phyloP scores from a whole-genome alignment of 2,797 vertebrate genomes.

The Acridotheres tristis region DNA sequence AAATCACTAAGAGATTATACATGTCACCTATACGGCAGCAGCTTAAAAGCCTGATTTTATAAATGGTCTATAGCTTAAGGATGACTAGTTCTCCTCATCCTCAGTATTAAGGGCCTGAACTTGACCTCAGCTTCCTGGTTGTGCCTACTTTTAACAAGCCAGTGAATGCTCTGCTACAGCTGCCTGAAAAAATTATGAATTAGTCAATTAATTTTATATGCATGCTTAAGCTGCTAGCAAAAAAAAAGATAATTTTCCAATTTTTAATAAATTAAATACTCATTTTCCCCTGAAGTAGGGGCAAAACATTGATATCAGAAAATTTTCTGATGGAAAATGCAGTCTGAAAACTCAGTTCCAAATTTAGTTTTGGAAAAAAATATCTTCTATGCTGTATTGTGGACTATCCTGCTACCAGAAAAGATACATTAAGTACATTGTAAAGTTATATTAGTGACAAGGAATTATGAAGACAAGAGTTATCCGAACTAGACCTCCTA shows the following conservation, averaged over 20 bases:
- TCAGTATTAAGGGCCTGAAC: background rate
- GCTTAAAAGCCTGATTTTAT: background rate
- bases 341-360: background rate
- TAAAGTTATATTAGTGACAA: rapidly evolving
- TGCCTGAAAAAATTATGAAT: background rate
- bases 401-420: background rate
- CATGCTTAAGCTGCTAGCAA: background rate
- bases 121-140: background rate
- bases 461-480: background rate
- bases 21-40: background rate
- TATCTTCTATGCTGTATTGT: background rate
- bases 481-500: background rate
- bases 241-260: background rate
- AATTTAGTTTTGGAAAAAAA: background rate
- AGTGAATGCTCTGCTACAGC: background rate
- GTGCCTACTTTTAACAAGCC: background rate
- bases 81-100: background rate
- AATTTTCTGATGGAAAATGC: background rate
- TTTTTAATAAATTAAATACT: background rate
- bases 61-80: background rate
- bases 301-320: background rate
- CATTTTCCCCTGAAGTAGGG: background rate
- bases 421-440: background rate
- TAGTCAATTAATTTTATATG: background rate
- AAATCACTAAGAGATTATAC: background rate